Evolutionary conservation across 1,140 invertebrate genomes (phyloP), one percentile per base, ranked within the genome.

Genomic region (Caenorhabditis inopinata): DNA sequence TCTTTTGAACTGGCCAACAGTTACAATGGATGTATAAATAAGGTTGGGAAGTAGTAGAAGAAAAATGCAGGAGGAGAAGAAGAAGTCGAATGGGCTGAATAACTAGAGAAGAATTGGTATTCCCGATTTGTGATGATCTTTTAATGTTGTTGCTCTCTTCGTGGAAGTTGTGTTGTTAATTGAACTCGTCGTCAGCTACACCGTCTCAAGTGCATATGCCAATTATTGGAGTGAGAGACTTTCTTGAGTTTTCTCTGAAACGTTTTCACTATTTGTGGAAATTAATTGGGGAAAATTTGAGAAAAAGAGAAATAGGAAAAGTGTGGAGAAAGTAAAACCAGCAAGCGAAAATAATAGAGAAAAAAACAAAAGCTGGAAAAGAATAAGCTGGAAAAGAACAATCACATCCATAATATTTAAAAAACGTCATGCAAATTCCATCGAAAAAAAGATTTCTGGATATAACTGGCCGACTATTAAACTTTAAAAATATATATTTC

Each of bases 141-240:
- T 42, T 42, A 7, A 5, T 42, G 38, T 42, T 5, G 14, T 42
- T 68, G 58, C n/a, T 68, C 35, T 68, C 32, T 68, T 42, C 58
- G 27, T 7, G 23, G 27, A 16, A n/a, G 58, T 38, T 18, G 58
- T 68, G 16, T 32, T 32, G 12, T 58, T 23, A 11, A 2, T 51
- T 58, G 32, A 68, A 68, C 58, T 68, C 58, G 58, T 68, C 32
- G 58, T 68, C 58, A 68, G 58, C 58, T 68, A 68, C 58, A n/a
- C 58, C 58, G 58, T 68, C 32, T 68, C 32, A 68, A 68, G 58
- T 68, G 58, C 58, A 68, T 68, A 68, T 68, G 58, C 58, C 58
- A 68, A 29, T 29, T 38, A n/a, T 29, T n/a, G 29, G n/a, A 18
- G 25, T 16, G 32, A 38, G 58, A 68, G 32, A 68, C 16, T 21